Evolutionary conservation across 2,797 vertebrate genomes (phyloP), one percentile per base, ranked within the genome.

Genomic region (Enteromius unitaeniatus): DNA sequence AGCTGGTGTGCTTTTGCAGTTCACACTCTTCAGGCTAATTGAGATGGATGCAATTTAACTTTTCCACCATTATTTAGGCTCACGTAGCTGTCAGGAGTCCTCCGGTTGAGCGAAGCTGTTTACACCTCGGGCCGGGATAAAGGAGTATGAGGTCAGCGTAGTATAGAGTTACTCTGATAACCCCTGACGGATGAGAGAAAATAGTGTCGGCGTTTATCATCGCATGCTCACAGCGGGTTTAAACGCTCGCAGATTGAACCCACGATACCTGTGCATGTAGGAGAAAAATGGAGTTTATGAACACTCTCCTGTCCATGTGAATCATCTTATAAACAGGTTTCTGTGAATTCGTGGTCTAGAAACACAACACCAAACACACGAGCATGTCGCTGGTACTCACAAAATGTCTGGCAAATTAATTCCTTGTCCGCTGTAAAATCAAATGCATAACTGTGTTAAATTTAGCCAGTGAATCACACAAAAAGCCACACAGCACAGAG

Each of bases 371-470:
- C 81, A 64, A 58, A 78, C 47, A 83, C 34, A 85, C 45, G 69
- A 55, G 47, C 11, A 42, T 69, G 62, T 34, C 37, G 80, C 14
- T 78, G 73, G 84, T 87, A 94, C 92, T 95, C 86, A 93, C 91
- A 93, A 93, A 90, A 93, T 87, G 78, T 94, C 91, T 21, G 91
- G 87, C 40, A 93, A 89, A 90, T 93, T 87, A 79, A 92, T 88
- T 89, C 90, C 91, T 85, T 93, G 91, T 85, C 92, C 70, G 88
- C 93, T 94, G 89, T 37, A 91, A 92, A 13, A 88, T 77, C 82
- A 89, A 89, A 89, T 58, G n/a, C 45, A 74, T 53, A 79, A 28
- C 23, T 6, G 58, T 40, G 40, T 86, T 69, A 84, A 58, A 88
- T 68, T 64, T 60, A 34, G 8, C 21, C 10, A 11, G 10, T 49